phyloP scores from a whole-genome alignment of 1,140 invertebrate genomes.

The Eulimnadia texana region DNA sequence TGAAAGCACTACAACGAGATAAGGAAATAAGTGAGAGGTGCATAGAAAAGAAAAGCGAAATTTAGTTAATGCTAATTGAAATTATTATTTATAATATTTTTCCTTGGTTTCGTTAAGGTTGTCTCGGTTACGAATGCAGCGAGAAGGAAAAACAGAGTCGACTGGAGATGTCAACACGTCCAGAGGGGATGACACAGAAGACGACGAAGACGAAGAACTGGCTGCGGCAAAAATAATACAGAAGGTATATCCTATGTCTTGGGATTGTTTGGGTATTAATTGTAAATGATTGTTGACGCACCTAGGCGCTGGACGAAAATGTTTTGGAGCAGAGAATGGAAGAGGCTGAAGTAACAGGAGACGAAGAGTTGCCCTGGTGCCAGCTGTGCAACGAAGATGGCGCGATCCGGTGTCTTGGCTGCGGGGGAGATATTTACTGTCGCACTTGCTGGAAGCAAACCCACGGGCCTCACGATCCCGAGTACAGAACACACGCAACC shows the following conservation, averaged over 20 bases:
- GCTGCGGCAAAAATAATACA: not conserved
- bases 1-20: not conserved
- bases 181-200: constrained; percentile 11
- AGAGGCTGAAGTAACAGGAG: not conserved
- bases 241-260: not conserved
- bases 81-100: not conserved
- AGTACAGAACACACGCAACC: not conserved
- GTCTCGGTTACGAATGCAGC: not conserved
- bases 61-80: not conserved
- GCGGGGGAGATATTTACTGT: constrained; percentile 55
- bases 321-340: constrained; percentile 7
- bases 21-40: constrained; percentile 5
- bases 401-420: constrained; percentile 45
- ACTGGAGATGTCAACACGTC: not conserved
- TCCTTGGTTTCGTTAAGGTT: not conserved
- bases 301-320: constrained; percentile 7
- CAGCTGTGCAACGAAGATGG: constrained; percentile 62
- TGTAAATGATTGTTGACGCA: not conserved
- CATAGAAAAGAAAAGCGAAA: not conserved
- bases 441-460: constrained; percentile 42
- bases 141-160: not conserved
- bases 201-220: constrained; percentile 2
- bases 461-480: constrained; percentile 26
- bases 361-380: constrained; percentile 56
- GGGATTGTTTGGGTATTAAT: not conserved